Conservation (phyloP, 2,797 vertebrate species). For the Streptopelia turtur region DNA sequence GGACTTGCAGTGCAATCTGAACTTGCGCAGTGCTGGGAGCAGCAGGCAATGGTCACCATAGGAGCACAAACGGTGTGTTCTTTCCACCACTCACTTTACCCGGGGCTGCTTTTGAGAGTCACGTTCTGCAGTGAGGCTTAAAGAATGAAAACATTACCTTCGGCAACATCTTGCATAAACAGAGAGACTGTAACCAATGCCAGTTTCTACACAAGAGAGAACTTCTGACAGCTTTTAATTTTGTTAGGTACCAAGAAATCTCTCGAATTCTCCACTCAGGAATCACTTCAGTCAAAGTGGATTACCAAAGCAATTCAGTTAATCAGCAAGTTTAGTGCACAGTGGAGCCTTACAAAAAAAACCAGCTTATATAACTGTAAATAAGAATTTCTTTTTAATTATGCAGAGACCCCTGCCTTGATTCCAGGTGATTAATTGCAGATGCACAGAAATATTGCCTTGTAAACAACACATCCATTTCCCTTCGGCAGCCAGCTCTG, state of each 20-base stretch:
- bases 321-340: not conserved
- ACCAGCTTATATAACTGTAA: not conserved
- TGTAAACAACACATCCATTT: not conserved
- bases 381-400: not conserved
- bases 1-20: not conserved
- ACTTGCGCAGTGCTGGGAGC: not conserved
- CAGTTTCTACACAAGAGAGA: not conserved
- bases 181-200: not conserved
- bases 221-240: not conserved
- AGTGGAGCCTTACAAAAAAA: not conserved
- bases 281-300: constrained; percentile 3
- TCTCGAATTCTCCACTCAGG: not conserved
- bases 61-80: fast-evolving
- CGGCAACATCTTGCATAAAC: not conserved
- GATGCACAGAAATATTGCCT: not conserved
- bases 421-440: not conserved
- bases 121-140: not conserved
- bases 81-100: not conserved
- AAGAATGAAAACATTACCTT: not conserved
- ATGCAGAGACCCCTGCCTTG: not conserved
- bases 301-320: constrained; percentile 21
- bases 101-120: not conserved
- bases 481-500: not conserved
- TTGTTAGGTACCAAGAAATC: not conserved
- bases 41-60: fast-evolving